A percentile compares a stretch with the other conserved stretches of the same genome.
These are phyloP conservation scores for Sericinus montela DNA, from an alignment of 2,888 invertebrate species.

Conservation along the genomic window DNA sequence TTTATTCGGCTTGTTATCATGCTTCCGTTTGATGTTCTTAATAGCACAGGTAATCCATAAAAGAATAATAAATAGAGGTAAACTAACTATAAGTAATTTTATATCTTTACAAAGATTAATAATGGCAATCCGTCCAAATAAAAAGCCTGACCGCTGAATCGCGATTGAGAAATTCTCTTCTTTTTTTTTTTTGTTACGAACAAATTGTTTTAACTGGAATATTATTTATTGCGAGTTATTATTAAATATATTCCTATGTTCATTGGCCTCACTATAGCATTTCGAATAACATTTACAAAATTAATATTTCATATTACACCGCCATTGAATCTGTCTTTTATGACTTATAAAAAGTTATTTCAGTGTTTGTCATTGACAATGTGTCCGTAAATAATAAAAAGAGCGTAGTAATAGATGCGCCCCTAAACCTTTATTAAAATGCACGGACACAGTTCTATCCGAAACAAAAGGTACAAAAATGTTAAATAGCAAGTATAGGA, in stretches of 20 bases:
- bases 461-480: conserved; percentile 72
- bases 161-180: conserved; percentile 28
- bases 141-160: conserved; percentile 28
- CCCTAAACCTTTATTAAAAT: conserved; percentile 69
- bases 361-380: conserved; percentile 12
- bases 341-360: conserved; percentile 3
- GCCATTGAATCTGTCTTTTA: conserved; percentile 12
- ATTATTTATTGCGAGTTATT: conserved; percentile 17
- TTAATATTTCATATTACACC: conserved; percentile 8
- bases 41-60: conserved; percentile 52
- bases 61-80: conserved; percentile 49
- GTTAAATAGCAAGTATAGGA: conserved; percentile 52
- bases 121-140: conserved; percentile 36
- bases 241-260: conserved; percentile 14
- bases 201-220: conserved; percentile 28
- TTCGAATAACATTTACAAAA: conserved; percentile 1
- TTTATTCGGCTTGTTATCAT: conserved; percentile 52
- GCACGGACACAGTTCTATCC: conserved; percentile 63
- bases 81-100: conserved; percentile 55
- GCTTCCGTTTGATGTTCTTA: conserved; percentile 70
- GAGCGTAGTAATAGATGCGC: conserved; percentile 11
- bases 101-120: conserved; percentile 56
- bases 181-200: conserved; percentile 29
- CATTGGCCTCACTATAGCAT: background rate
- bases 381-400: conserved; percentile 8